Evolutionary conservation across 2,797 vertebrate genomes (phyloP).

Genomic region (Pangasius larnaudii): DNA sequence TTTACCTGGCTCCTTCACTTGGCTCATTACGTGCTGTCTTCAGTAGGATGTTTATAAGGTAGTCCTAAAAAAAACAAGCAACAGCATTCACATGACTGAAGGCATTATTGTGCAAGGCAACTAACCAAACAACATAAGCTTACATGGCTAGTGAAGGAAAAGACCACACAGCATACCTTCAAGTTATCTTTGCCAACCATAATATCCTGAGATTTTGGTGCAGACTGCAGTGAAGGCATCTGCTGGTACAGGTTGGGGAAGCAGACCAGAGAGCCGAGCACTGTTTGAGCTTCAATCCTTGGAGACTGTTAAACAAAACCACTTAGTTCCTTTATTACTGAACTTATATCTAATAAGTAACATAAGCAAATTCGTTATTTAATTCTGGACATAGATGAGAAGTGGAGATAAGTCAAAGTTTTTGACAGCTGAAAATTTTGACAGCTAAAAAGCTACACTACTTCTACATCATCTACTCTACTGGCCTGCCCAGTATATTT

Average conservation of each 20-base stretch:
- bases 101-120: neutral
- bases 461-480: neutral
- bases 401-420: neutral
- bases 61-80: conserved; percentile 73
- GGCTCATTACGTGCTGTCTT: conserved; percentile 91
- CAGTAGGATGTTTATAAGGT: conserved; percentile 89
- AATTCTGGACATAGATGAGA: neutral
- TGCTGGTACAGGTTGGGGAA: conserved; percentile 91
- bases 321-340: neutral
- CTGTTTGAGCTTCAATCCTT: conserved; percentile 89
- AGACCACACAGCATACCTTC: conserved; percentile 78
- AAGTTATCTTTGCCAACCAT: conserved; percentile 78
- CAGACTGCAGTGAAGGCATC: conserved; percentile 79
- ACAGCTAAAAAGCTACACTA: neutral
- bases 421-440: neutral
- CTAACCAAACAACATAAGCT: neutral
- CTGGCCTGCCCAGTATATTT: neutral
- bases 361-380: neutral
- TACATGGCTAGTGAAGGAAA: neutral
- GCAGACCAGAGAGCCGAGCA: conserved; percentile 94
- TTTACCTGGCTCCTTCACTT: conserved; percentile 92
- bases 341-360: neutral
- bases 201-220: conserved; percentile 76
- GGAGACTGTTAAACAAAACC: conserved; percentile 79
- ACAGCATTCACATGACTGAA: neutral